Percentiles rank a stretch among this genome's conserved stretches.
These are phyloP conservation scores for Chymomyza fuscimana DNA, from an alignment of 2,888 invertebrate species.

Conservation along the genomic window DNA sequence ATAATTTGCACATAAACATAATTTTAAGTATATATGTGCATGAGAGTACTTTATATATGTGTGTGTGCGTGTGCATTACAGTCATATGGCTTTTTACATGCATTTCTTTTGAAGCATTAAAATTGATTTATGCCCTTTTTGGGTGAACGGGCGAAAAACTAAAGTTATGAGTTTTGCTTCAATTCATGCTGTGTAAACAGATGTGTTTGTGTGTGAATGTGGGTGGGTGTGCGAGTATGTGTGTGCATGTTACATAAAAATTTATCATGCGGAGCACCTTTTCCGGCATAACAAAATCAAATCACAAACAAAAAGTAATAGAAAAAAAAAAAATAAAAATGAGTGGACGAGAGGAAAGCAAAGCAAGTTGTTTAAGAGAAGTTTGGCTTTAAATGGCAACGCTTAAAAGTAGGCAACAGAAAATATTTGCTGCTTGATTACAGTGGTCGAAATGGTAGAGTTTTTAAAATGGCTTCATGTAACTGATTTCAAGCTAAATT, in stretches of 20 bases:
- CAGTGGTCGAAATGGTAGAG: background rate
- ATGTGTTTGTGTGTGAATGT: conserved; percentile 2
- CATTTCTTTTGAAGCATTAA: conserved; percentile 44
- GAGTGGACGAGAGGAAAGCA: no score
- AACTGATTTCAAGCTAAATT: no score
- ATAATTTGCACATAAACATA: conserved; percentile 37
- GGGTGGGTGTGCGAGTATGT: background rate
- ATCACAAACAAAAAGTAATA: background rate
- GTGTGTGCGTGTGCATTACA: conserved; percentile 10
- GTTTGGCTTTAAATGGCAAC: background rate
- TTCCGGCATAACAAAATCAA: conserved; percentile 8
- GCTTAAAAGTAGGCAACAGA: background rate
- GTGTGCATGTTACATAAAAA: conserved; percentile 57
- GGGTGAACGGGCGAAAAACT: background rate
- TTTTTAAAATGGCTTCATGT: no score
- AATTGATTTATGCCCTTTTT: conserved; percentile 61
- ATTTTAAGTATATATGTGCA: conserved; percentile 11
- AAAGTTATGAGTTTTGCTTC: conserved; percentile 6
- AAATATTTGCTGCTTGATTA: background rate
- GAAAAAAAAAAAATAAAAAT: no score
- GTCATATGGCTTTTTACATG: conserved; percentile 40
- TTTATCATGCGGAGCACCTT: conserved; percentile 43
- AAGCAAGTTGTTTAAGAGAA: background rate
- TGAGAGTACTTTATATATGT: conserved; percentile 19
- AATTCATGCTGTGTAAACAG: background rate